Percentiles rank a stretch among this genome's conserved stretches.
phyloP scores from a whole-genome alignment of 37 sponge, comb jelly and placozoan species.

The Cladorhizidae sp. region DNA sequence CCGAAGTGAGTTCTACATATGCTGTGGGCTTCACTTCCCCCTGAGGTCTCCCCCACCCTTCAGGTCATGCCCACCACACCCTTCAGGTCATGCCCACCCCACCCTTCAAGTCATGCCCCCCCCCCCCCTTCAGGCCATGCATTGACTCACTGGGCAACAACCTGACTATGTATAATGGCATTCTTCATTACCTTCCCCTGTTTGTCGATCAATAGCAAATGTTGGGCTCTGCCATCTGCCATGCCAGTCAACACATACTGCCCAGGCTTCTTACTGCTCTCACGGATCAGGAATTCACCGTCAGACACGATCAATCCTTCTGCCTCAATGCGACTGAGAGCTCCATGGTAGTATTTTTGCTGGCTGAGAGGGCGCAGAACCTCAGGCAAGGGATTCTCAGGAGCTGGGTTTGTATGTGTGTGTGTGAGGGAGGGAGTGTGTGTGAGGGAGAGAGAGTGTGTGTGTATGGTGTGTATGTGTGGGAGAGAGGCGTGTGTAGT shows the following conservation, averaged over 20 bases:
- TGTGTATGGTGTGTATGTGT: neutral
- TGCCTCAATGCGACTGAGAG: slow-evolving; percentile 69
- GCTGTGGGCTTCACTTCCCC: too few species aligned
- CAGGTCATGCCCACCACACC: too few species aligned
- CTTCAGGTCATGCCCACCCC: too few species aligned
- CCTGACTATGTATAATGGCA: neutral
- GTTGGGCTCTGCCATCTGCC: slow-evolving; percentile 54
- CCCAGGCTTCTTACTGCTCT: slow-evolving; percentile 69
- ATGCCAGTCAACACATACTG: slow-evolving; percentile 88
- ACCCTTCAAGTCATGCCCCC: too few species aligned
- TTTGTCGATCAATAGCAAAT: slow-evolving; percentile 83
- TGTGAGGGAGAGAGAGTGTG: neutral
- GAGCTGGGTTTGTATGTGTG: neutral
- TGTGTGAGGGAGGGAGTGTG: neutral
- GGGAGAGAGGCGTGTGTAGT: too few species aligned
- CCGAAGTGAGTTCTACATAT: too few species aligned
- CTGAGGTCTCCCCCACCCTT: too few species aligned
- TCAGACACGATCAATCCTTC: slow-evolving; percentile 70
- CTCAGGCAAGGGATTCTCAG: neutral
- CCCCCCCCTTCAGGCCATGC: too few species aligned
- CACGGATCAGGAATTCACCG: slow-evolving; percentile 86
- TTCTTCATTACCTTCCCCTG: slow-evolving; percentile 56
- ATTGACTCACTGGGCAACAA: too few species aligned
- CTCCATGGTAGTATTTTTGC: slow-evolving; percentile 76
- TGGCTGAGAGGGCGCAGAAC: neutral